Base-by-base conservation (phyloP, 2,113 vertebrate species). In the Pelusios castaneus region DNA sequence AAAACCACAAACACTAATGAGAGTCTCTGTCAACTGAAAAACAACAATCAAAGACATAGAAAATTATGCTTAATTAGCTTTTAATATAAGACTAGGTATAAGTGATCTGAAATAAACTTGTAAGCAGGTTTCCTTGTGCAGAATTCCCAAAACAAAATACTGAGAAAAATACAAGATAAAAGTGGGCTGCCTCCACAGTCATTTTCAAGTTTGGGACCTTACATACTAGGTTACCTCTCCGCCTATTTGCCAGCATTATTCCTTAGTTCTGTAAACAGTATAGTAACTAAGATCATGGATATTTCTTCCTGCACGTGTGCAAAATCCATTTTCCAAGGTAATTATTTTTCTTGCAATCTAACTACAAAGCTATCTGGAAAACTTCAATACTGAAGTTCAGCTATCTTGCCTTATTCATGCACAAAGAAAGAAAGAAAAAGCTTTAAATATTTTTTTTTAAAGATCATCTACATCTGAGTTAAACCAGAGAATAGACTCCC, bases 231-330 rank as follows among this genome's bases (percentile, higher is more conserved):
- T 76, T 13, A 45, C 11, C 21, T 75, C 38, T 75, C 6, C 22
- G 17, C 63, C n/a, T 70, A 38, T 22, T 19, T 52, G 51, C 14
- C 51, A 58, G 29, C 27, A 29, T 76, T 76, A 16, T 76, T 76
- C 73, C 41, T 76, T 76, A 76, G 73, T 14, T 76, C 73, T 76
- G 22, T 25, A 76, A 75, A 38, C 21, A 41, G n/a, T 38, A n/a
- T 19, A 70, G 67, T 22, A 34, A 22, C 24, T 76, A 43, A 45
- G 9, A 2, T 19, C 38, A 34, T 22, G 63, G 8, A 70, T 19
- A n/a, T 70, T 70, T 70, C n/a, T 4, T 22, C 17, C 5, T 70
- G n/a, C 1, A 1, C 34, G 51, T 1, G 1, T 19, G 3, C 2
- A 45, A 27, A 9, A 70, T 45, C 29, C 2, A 51, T 47, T 73